Percentiles rank a stretch among this genome's conserved stretches.
Conservation (phyloP, 2,113 vertebrate genomes). For the Saccopteryx leptura region DNA sequence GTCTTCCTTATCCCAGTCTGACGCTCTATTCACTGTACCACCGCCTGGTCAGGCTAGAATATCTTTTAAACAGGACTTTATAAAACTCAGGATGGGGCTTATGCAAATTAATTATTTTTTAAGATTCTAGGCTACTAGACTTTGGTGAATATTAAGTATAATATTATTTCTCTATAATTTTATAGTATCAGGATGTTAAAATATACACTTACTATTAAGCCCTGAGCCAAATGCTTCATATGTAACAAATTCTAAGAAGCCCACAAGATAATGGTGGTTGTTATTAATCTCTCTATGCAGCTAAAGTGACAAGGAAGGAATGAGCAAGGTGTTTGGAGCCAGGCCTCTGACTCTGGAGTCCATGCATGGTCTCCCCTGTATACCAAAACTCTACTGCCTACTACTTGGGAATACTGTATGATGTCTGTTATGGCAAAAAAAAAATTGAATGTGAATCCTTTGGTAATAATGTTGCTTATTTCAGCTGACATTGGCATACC, state of each 20-base stretch:
- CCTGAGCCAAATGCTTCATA: not conserved
- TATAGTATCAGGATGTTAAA: not conserved
- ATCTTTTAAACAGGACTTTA: not conserved
- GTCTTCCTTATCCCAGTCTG: too few relatives aligned
- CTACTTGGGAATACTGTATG: not conserved
- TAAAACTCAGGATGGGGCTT: not conserved
- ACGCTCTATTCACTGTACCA: too few relatives aligned
- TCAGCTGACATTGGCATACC: not conserved
- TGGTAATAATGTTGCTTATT: not conserved
- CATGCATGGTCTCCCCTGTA: not conserved
- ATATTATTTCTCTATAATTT: slow-evolving; percentile 4
- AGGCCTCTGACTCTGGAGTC: not conserved
- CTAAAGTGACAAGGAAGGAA: not conserved
- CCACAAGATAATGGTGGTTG: not conserved
- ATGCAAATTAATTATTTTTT: slow-evolving; percentile 13
- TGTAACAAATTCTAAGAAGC: slow-evolving; percentile 6
- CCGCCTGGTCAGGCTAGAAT: too few relatives aligned
- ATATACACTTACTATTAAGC: not conserved
- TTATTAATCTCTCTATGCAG: slow-evolving; percentile 23
- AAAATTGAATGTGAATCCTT: not conserved
- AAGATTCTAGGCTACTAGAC: not conserved
- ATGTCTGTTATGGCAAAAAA: not conserved
- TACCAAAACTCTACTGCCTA: not conserved
- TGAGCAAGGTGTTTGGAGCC: not conserved
- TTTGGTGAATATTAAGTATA: not conserved